These are phyloP conservation scores for Caenorhabditis parvicauda DNA, from an alignment of 2,888 invertebrate genomes.

Conservation along the genomic window DNA sequence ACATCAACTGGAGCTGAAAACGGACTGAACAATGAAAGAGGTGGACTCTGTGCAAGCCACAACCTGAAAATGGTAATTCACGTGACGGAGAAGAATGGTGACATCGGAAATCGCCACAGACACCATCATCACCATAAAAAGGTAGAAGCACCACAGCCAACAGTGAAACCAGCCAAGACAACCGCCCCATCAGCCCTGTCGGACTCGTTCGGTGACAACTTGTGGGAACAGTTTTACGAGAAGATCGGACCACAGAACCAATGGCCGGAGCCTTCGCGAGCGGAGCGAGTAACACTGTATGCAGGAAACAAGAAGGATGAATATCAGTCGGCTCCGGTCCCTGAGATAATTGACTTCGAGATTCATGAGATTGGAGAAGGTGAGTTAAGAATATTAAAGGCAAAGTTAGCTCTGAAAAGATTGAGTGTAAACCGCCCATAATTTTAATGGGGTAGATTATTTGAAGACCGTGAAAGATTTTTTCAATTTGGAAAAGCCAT, in stretches of 20 bases:
- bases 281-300: constrained; percentile 29
- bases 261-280: constrained; percentile 21
- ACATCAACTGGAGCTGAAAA: constrained; percentile 37
- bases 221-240: constrained; percentile 41
- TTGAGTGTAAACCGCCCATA: too few species aligned
- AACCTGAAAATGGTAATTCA: constrained; percentile 48
- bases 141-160: constrained; percentile 20
- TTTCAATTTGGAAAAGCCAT: too few species aligned
- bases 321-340: constrained; percentile 23
- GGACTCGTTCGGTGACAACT: constrained; percentile 15
- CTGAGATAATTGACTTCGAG: constrained; percentile 31
- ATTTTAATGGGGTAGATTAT: too few species aligned
- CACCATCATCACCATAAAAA: constrained; percentile 33
- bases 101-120: constrained; percentile 17
- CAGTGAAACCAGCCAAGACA: constrained; percentile 10
- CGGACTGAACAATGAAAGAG: constrained; percentile 36
- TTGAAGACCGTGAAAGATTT: too few species aligned
- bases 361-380: constrained; percentile 50
- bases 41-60: constrained; percentile 44
- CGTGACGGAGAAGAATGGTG: constrained; percentile 36
- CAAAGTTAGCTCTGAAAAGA: too few species aligned
- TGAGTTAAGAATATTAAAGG: too few species aligned
- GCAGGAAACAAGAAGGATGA: constrained; percentile 30
- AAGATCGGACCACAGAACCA: constrained; percentile 18
- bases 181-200: constrained; percentile 9